phyloP scores from a whole-genome alignment of 92 coral and sea anemone species.

The Actinernus sp. region DNA sequence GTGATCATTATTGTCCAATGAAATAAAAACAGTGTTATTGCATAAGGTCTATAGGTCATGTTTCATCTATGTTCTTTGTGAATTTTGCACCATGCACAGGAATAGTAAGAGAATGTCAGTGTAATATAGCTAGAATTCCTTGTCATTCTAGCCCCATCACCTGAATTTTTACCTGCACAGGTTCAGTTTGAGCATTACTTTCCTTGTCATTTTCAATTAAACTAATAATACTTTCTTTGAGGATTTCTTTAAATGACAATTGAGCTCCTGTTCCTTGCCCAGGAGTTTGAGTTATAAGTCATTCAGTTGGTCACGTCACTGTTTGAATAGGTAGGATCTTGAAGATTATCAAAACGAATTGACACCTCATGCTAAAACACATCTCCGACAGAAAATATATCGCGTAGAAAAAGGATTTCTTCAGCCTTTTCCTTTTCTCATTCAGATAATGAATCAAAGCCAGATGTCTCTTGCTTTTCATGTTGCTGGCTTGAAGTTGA shows the following conservation, averaged over 20 bases:
- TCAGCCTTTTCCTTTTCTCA: slow-evolving; percentile 56
- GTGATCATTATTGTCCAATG: no score
- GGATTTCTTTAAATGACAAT: slow-evolving; percentile 20
- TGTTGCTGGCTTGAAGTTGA: no score
- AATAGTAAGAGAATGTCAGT: slow-evolving; percentile 50
- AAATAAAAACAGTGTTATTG: no score
- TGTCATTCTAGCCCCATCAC: slow-evolving; percentile 79
- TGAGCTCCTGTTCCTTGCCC: slow-evolving; percentile 66
- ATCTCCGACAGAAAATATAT: no score
- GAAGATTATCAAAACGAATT: slow-evolving; percentile 45
- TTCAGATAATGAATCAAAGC: slow-evolving; percentile 35
- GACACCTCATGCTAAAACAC: slow-evolving; percentile 64
- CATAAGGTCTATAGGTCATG: no score
- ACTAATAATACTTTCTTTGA: no score
- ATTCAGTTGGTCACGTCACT: slow-evolving; percentile 67
- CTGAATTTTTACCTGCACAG: slow-evolving; percentile 66
- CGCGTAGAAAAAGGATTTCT: slow-evolving; percentile 64
- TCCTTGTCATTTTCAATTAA: slow-evolving; percentile 19
- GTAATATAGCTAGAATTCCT: slow-evolving; percentile 61
- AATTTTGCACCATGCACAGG: slow-evolving; percentile 60
- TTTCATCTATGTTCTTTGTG: slow-evolving; percentile 33
- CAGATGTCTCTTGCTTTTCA: no score
- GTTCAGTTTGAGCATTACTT: slow-evolving; percentile 11
- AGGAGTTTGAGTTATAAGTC: slow-evolving; percentile 61
- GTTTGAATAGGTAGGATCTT: slow-evolving; percentile 65